Conservation (phyloP, 2,888 invertebrate genomes). For the Dugesia japonica region DNA sequence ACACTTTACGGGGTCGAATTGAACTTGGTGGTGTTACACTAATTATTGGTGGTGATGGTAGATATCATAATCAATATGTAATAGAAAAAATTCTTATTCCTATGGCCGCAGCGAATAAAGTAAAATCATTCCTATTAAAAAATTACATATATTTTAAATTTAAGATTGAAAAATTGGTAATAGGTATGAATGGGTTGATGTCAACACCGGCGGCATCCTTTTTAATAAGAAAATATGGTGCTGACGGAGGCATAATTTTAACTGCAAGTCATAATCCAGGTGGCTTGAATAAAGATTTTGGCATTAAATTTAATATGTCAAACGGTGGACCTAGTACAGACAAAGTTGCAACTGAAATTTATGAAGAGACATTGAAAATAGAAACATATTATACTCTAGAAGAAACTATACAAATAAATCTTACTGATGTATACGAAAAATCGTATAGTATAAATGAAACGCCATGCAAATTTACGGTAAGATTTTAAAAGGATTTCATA, state of each 20-base stretch:
- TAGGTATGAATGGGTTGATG: conserved; percentile 81
- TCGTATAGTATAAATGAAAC: not conserved
- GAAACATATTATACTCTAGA: conserved; percentile 59
- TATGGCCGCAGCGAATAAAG: conserved; percentile 84
- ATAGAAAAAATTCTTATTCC: conserved; percentile 76
- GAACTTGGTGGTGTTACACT: conserved; percentile 54
- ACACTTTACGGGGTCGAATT: conserved; percentile 56
- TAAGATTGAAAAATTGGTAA: conserved; percentile 64
- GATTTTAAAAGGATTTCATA: not conserved
- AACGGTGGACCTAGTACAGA: conserved; percentile 94
- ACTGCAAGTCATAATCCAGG: conserved; percentile 99
- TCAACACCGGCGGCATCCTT: conserved; percentile 93
- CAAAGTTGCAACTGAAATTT: conserved; percentile 69
- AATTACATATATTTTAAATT: not conserved
- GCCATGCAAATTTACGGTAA: not conserved
- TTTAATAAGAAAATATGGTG: conserved; percentile 65
- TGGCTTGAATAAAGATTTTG: conserved; percentile 87
- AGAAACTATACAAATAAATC: not conserved
- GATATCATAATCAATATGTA: conserved; percentile 66
- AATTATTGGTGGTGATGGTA: conserved; percentile 88
- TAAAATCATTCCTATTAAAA: conserved; percentile 53
- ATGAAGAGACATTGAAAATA: conserved; percentile 62
- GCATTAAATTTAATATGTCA: conserved; percentile 89
- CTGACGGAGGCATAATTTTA: conserved; percentile 77
- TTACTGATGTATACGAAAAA: not conserved